Conservation (phyloP, 1,140 invertebrate genomes). For the Ctenoplectra terminalis region DNA sequence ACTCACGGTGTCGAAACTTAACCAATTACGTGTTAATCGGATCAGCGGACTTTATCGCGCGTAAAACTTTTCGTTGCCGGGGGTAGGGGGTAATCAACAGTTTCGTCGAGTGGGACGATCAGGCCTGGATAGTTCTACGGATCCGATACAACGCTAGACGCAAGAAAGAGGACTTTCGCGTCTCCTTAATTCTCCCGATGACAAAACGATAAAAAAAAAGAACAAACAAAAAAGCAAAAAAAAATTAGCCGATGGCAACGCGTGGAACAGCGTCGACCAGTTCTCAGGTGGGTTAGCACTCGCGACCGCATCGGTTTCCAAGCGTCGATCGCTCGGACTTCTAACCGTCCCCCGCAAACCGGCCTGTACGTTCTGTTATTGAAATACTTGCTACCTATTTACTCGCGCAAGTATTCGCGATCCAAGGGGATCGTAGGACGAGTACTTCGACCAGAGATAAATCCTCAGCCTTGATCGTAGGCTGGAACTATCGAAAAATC, state of each 20-base stretch:
- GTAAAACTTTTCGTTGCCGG: slow-evolving; percentile 26
- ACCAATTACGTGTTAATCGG: slow-evolving; percentile 54
- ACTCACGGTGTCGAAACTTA: slow-evolving; percentile 48
- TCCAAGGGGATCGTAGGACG: too few relatives aligned
- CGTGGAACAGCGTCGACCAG: not conserved
- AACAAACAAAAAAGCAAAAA: not conserved
- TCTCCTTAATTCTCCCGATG: too few relatives aligned
- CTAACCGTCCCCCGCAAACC: slow-evolving; percentile 29
- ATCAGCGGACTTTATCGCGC: slow-evolving; percentile 44
- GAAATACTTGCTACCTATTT: slow-evolving; percentile 69
- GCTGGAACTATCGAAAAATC: slow-evolving; percentile 44
- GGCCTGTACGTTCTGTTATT: slow-evolving; percentile 56
- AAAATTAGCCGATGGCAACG: not conserved
- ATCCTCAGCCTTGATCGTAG: not conserved
- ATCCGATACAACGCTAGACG: not conserved
- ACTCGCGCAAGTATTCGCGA: slow-evolving; percentile 62
- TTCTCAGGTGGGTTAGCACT: not conserved
- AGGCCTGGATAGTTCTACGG: not conserved
- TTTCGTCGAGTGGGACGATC: slow-evolving; percentile 3
- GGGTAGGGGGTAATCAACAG: slow-evolving; percentile 22
- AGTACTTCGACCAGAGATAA: slow-evolving; percentile 26
- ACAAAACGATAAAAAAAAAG: not conserved
- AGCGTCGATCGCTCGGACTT: slow-evolving; percentile 20
- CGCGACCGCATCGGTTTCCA: not conserved
- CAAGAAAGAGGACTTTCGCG: too few relatives aligned